Evolutionary conservation across 2,113 vertebrate species (phyloP).

Genomic region (Tenebrosternarchus preto): DNA sequence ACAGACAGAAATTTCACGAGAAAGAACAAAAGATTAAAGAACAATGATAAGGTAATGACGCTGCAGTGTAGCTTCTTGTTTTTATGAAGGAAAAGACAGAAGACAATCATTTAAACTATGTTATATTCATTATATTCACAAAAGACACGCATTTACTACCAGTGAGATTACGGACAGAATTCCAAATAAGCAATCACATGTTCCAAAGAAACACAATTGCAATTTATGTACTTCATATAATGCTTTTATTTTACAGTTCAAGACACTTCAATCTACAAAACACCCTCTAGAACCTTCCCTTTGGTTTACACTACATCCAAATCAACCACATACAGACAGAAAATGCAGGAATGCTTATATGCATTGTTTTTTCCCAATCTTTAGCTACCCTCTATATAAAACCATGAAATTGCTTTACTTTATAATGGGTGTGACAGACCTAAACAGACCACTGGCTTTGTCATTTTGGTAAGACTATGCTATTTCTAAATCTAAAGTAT

Average conservation of each 20-base stretch:
- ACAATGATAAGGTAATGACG: background rate
- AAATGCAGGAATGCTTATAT: constrained; percentile 47
- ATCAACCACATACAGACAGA: constrained; percentile 24
- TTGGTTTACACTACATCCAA: constrained; percentile 35
- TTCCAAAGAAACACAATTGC: constrained; percentile 1
- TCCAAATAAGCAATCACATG: background rate
- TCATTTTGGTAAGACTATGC: background rate
- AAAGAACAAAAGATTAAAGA: background rate
- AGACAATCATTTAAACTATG: background rate
- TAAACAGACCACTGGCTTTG: background rate
- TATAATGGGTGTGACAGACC: constrained; percentile 44
- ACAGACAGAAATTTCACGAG: background rate
- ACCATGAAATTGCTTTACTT: constrained; percentile 46
- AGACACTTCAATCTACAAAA: constrained; percentile 18
- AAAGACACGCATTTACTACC: background rate
- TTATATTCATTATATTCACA: background rate
- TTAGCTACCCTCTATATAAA: constrained; percentile 43
- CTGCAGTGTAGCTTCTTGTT: background rate
- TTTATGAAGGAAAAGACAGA: background rate
- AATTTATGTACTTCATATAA: constrained; percentile 34
- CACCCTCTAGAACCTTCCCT: background rate
- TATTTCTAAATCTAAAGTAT: background rate
- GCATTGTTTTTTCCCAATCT: constrained; percentile 46
- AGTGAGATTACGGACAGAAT: background rate
- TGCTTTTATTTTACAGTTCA: constrained; percentile 45